Base-by-base conservation (phyloP, 2,888 invertebrate genomes). In the Uloborus plumipes region DNA sequence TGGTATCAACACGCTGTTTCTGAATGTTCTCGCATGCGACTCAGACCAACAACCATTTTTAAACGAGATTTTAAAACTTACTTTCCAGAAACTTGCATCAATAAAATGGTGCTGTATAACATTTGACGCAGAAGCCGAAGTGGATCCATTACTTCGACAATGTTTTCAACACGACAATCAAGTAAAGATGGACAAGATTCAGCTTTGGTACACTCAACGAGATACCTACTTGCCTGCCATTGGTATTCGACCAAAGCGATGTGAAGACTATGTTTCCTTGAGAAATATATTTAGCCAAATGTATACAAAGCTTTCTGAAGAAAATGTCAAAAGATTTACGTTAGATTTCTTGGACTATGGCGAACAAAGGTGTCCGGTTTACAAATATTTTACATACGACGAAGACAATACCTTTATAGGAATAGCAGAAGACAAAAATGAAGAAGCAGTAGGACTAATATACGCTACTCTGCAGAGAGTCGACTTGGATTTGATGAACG, bases 311-410 rank as follows among this genome's bases (percentile, higher is more conserved):
- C 26, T 74, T 0, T 16, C 74, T 14, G 59, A 70, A 13, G 31
- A 69, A 7, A 20, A 51, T 11, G 20, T 81, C 7, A 15, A 64
- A 2, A 74, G 20, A 26, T 65, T 81, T 22, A 81, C 80, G 15
- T 39, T 81, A 3, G 80, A 81, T 22, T 81, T 81, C 39, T 58
- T 81, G 15, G 80, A 81, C 64, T 81, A 62, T 51, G 80, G 80
- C 1, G 80, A 81, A 39, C 74, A 81, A n/a, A 62, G n/a, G 18
- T 51, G 39, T 1, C 74, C 74, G 22, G 62, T 70, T 3, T 81
- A 74, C 22, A 74, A 74, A 50, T 81, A 81, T 26, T 81, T 81
- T 20, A 74, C 74, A 4, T 81, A 31, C 18, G 74, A 81, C 31
- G 80, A 70, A 26, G 74, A 64, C n/a, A 81, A 81, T 55, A 70